These are phyloP conservation scores for Aleiodes leptofemur DNA, from an alignment of 2,888 invertebrate species.

Conservation along the genomic window DNA sequence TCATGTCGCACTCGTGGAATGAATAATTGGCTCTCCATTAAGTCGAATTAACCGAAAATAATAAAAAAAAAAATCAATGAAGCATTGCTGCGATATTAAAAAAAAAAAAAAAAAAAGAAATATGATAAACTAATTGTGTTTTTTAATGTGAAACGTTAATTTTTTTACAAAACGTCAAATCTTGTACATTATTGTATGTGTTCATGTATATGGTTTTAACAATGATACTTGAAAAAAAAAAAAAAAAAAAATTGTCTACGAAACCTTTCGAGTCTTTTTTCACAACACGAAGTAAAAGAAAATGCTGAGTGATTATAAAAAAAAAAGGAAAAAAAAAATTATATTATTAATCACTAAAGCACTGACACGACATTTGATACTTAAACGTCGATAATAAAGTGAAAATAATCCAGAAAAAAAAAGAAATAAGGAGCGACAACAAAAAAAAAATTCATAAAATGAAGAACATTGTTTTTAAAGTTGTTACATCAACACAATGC, in stretches of 20 bases:
- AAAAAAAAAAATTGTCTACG: background rate
- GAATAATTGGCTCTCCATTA: constrained; percentile 7
- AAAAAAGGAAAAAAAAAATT: constrained; percentile 9
- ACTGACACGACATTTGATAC: constrained; percentile 29
- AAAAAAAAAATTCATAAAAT: background rate
- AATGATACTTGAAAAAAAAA: background rate
- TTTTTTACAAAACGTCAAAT: constrained; percentile 38
- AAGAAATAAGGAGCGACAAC: background rate
- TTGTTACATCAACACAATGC: constrained; percentile 48
- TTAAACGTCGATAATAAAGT: constrained; percentile 10
- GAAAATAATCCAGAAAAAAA: constrained; percentile 10
- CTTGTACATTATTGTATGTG: constrained; percentile 46
- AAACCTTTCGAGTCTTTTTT: constrained; percentile 11
- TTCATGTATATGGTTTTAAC: constrained; percentile 27
- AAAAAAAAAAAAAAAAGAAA: constrained; percentile 9
- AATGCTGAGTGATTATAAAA: background rate
- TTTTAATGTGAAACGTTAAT: constrained; percentile 34
- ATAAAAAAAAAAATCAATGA: constrained; percentile 22
- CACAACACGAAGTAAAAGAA: background rate
- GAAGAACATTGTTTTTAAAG: constrained; percentile 43
- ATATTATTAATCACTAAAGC: constrained; percentile 12
- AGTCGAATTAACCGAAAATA: constrained; percentile 20
- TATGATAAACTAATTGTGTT: constrained; percentile 37
- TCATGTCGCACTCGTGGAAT: constrained; percentile 33
- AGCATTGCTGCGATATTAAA: constrained; percentile 37